Conservation (phyloP, 2,797 vertebrate species). For the Eulemur coronatus region DNA sequence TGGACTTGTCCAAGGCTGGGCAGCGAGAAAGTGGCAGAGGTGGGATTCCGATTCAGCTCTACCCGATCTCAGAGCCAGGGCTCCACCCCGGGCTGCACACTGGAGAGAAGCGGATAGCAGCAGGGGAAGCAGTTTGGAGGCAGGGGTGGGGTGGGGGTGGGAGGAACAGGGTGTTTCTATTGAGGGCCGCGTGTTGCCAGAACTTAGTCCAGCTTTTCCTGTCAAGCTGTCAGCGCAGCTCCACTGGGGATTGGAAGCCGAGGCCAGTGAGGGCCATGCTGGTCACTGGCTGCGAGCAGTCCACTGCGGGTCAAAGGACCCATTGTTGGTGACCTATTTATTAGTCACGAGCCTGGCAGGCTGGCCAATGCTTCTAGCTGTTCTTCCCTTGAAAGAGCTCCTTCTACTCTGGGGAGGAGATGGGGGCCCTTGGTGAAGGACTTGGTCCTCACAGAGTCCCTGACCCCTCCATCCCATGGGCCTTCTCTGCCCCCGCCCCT, state of each 20-base stretch:
- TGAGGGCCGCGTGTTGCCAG: neutral
- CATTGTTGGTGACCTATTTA: neutral
- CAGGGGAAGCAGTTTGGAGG: neutral
- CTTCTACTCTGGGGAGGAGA: neutral
- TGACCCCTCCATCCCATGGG: neutral
- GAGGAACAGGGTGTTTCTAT: neutral
- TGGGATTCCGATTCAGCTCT: neutral
- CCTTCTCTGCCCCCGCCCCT: neutral
- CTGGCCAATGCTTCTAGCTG: neutral
- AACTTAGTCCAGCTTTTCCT: neutral
- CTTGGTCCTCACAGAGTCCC: no score
- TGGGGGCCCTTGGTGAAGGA: neutral
- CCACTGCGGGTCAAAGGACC: neutral
- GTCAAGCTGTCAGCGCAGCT: neutral
- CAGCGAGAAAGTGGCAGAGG: neutral
- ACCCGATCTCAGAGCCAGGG: neutral
- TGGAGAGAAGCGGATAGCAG: neutral
- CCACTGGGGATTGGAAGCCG: neutral
- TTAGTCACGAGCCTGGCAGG: neutral
- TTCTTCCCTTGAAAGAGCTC: neutral
- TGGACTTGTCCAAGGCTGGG: neutral
- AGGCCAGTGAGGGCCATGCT: neutral
- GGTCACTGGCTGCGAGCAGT: neutral
- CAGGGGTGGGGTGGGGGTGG: rapidly evolving
- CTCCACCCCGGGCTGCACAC: neutral